phyloP scores from a whole-genome alignment of 2,888 invertebrate genomes.

The Ormyrus thymus region DNA sequence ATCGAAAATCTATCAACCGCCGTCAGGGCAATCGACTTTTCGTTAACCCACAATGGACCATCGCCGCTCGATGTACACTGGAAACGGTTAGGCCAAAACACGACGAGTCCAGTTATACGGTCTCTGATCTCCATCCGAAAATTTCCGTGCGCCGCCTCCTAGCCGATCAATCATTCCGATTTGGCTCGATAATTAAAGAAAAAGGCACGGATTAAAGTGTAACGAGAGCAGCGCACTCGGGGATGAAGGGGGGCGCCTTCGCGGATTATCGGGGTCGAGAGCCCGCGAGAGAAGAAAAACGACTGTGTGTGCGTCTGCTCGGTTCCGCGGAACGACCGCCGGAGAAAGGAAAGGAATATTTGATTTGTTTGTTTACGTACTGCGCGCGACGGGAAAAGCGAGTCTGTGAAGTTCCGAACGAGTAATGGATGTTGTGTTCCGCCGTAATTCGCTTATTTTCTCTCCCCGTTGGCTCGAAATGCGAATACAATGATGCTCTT shows the following conservation, averaged over 20 bases:
- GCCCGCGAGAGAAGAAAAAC: constrained; percentile 38
- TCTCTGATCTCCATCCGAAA: neutral
- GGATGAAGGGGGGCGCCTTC: constrained; percentile 23
- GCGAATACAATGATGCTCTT: too few species aligned
- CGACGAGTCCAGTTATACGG: neutral
- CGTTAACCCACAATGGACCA: constrained; percentile 33
- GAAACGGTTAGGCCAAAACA: neutral
- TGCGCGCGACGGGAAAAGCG: neutral
- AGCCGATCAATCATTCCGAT: constrained; percentile 17
- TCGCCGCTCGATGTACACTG: neutral
- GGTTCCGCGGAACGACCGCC: neutral
- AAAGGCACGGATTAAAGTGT: neutral
- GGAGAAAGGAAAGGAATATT: neutral
- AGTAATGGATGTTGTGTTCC: neutral
- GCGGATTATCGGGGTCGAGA: constrained; percentile 36
- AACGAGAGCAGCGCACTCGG: neutral
- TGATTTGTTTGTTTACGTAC: constrained; percentile 43
- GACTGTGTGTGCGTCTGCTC: constrained; percentile 21
- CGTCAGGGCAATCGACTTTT: constrained; percentile 21
- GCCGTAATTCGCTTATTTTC: constrained; percentile 2
- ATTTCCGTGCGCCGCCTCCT: too few species aligned
- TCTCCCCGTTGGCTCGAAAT: neutral
- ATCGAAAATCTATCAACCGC: constrained; percentile 7
- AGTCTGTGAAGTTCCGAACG: neutral
- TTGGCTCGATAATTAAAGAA: constrained; percentile 29